Percentiles rank a stretch among this genome's conserved stretches.
Evolutionary conservation across 2,888 invertebrate species (phyloP).

Genomic region (Meloe dianella): DNA sequence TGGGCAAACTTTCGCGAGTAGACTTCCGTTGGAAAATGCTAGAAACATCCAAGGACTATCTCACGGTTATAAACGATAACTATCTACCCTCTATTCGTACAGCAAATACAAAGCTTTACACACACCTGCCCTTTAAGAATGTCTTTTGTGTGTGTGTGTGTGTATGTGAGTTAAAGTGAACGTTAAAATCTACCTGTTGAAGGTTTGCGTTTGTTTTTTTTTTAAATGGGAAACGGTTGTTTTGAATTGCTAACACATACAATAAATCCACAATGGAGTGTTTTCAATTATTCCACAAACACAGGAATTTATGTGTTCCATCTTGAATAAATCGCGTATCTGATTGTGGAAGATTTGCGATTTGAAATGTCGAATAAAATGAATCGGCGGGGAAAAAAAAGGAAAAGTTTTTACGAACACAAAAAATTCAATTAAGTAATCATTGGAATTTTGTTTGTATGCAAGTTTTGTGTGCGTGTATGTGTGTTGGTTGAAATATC

Average conservation of each 20-base stretch:
- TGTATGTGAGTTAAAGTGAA: neutral
- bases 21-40: too few species aligned
- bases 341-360: neutral
- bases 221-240: slow-evolving; percentile 3
- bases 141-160: too few species aligned
- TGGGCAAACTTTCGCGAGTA: neutral
- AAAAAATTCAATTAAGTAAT: slow-evolving; percentile 3
- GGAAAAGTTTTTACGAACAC: neutral
- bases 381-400: neutral
- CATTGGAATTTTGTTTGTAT: neutral
- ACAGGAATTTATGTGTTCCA: neutral
- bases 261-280: neutral
- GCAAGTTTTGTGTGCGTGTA: neutral
- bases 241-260: neutral
- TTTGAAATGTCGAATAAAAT: neutral
- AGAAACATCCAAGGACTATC: neutral
- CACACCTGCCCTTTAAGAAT: slow-evolving; percentile 3
- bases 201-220: neutral
- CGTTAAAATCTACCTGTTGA: slow-evolving; percentile 6
- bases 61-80: neutral
- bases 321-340: neutral
- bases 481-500: neutral
- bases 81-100: neutral
- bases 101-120: neutral
- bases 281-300: neutral